Base-by-base conservation (phyloP, 2,797 vertebrate species). In the Pitangus sulphuratus region DNA sequence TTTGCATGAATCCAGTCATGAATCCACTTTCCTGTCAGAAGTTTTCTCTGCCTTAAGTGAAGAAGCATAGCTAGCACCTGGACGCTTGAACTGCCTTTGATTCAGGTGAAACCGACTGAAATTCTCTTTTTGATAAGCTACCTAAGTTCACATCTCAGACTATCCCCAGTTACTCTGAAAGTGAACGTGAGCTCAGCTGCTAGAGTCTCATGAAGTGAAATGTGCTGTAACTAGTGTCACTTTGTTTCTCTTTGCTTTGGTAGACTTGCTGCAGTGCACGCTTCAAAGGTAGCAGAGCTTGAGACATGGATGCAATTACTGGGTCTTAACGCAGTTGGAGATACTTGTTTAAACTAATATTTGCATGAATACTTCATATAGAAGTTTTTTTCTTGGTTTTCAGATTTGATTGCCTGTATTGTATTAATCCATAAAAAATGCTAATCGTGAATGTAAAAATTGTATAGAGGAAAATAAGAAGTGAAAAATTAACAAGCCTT, bases 121-220 rank as follows among this genome's bases (percentile, higher is more conserved):
- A 65, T 76, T 44, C 44, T 82, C 33, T 31, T 89, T 89, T 47
- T 68, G 33, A 33, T 83, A 16, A 83, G 24, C 79, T 76, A 3
- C 15, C 31, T 54, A 28, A 84, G 39, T 40, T 91, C 62, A 65
- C 31, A 24, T 69, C 21, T 22, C 65, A 45, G 72, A 37, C 22
- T 87, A 1, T 31, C 22, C 5, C 10, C 0, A 0, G 16, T 37
- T 68, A 26, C 39, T 53, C 50, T 72, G 58, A 45, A 87, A 87
- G 56, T n/a, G 21, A 82, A 37, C 19, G 9, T 2, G 18, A 53
- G 19, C 18, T 77, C 45, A 61, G 30, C 50, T 76, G 12, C 17
- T 53, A 3, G 15, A 31, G 19, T 30, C 22, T 40, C 54, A 20
- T 9, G 50, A 89, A 50, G 33, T 5, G 1, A 66, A 84, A 53